A percentile compares a stretch with the other conserved stretches of the same genome.
Conservation (phyloP, 2,888 invertebrate genomes). For the Philopedon plagiatum region DNA sequence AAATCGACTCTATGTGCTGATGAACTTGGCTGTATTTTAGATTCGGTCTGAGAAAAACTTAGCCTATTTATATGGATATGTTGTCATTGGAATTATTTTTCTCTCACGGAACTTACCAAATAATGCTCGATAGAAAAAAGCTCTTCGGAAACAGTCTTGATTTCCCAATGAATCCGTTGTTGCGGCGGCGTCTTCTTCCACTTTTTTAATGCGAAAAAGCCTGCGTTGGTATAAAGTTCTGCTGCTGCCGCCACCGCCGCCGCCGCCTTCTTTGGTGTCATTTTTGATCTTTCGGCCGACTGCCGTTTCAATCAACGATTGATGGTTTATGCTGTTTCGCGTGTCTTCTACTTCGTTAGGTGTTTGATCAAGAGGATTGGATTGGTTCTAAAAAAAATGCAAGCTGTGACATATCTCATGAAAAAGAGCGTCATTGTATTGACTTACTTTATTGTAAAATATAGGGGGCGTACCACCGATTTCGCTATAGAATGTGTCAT, state of each 20-base stretch:
- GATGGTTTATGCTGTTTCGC: conserved; percentile 41
- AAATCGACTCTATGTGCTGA: too few relatives aligned
- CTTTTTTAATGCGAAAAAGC: too few relatives aligned
- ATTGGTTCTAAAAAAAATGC: conserved; percentile 6
- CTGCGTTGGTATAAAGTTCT: neutral
- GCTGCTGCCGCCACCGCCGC: too few relatives aligned
- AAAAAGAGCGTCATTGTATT: too few relatives aligned
- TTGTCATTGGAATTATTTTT: too few relatives aligned
- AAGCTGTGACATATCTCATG: too few relatives aligned
- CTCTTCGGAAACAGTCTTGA: conserved; percentile 34
- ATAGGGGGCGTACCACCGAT: neutral
- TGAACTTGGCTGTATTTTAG: too few relatives aligned
- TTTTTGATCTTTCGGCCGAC: conserved; percentile 17
- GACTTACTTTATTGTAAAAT: conserved; percentile 24
- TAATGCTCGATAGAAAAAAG: conserved; percentile 42
- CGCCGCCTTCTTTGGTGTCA: neutral
- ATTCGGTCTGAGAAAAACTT: too few relatives aligned
- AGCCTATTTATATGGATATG: too few relatives aligned
- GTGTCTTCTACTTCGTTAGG: conserved; percentile 45
- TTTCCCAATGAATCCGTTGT: conserved; percentile 9
- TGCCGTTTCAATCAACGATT: conserved; percentile 20
- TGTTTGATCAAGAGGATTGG: conserved; percentile 2
- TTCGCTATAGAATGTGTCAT: conserved; percentile 23
- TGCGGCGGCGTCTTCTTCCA: too few relatives aligned
- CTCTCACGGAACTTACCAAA: conserved; percentile 24